A percentile compares a stretch with the other conserved stretches of the same genome.
Evolutionary conservation across 2,113 vertebrate genomes (phyloP).

Genomic region (Petrocephalus zakoni): DNA sequence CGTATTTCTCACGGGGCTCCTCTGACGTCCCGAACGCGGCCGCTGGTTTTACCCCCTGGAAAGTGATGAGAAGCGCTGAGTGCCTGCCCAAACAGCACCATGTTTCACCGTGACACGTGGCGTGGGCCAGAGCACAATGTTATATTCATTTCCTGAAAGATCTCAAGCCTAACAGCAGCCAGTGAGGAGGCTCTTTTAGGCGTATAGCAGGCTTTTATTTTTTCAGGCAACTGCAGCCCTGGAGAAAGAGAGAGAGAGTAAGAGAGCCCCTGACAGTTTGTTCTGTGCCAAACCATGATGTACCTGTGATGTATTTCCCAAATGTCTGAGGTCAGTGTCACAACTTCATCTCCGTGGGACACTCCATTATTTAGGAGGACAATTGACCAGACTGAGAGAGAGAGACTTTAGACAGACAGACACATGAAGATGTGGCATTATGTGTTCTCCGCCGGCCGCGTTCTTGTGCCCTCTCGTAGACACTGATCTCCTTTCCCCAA

Average conservation of each 20-base stretch:
- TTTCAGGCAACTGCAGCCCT: slow-evolving; percentile 17
- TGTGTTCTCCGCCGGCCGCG: neutral
- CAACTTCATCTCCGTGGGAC: neutral
- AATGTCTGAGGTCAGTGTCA: neutral
- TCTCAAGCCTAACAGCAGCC: neutral
- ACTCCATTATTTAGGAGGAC: neutral
- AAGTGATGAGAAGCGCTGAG: neutral
- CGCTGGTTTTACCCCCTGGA: neutral
- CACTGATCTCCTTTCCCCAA: neutral
- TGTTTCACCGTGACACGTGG: neutral
- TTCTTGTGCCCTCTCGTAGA: slow-evolving; percentile 16
- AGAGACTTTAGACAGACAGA: neutral
- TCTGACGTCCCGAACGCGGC: neutral
- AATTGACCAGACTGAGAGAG: neutral
- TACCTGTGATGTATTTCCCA: neutral
- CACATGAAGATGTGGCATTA: neutral
- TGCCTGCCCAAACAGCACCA: neutral
- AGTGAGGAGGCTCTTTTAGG: slow-evolving; percentile 16
- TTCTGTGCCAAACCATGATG: neutral
- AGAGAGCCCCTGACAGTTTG: neutral
- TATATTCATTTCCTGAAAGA: neutral
- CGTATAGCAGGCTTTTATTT: slow-evolving; percentile 14
- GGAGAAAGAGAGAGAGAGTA: neutral
- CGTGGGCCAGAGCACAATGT: neutral
- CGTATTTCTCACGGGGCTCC: neutral